Evolutionary conservation across 2,113 vertebrate species (phyloP).

Genomic region (Butastur rufipennis): DNA sequence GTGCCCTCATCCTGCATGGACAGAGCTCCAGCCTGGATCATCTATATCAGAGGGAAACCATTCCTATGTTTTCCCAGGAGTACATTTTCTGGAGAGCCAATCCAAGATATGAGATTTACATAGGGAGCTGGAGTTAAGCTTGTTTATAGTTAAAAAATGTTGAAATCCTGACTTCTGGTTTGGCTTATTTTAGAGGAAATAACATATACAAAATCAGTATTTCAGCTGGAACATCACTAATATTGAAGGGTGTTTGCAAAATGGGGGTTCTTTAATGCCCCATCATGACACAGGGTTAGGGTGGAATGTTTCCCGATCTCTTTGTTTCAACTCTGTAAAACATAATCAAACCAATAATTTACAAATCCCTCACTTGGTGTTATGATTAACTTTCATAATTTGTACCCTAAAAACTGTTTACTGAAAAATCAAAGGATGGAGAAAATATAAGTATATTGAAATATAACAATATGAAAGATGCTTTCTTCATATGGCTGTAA

Average conservation of each 20-base stretch:
- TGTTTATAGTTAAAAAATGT: background rate
- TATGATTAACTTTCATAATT: background rate
- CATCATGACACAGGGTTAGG: background rate
- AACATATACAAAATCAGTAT: background rate
- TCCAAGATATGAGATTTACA: background rate
- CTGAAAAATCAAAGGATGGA: background rate
- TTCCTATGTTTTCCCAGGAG: background rate
- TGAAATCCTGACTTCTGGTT: background rate
- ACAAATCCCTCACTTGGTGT: background rate
- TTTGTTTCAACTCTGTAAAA: background rate
- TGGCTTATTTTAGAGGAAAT: background rate
- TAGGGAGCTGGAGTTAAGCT: background rate
- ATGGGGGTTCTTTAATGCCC: background rate
- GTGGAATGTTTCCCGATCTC: background rate
- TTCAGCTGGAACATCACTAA: background rate
- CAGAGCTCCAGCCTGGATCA: background rate
- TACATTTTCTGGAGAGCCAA: background rate
- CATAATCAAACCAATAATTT: background rate
- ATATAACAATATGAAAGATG: background rate
- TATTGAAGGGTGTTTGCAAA: background rate
- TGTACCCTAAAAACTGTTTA: background rate
- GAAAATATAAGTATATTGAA: background rate
- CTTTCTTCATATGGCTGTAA: background rate
- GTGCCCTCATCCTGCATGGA: background rate
- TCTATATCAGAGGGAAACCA: background rate